phyloP scores from a whole-genome alignment of 2,888 invertebrate genomes.

The Gari tellinella region DNA sequence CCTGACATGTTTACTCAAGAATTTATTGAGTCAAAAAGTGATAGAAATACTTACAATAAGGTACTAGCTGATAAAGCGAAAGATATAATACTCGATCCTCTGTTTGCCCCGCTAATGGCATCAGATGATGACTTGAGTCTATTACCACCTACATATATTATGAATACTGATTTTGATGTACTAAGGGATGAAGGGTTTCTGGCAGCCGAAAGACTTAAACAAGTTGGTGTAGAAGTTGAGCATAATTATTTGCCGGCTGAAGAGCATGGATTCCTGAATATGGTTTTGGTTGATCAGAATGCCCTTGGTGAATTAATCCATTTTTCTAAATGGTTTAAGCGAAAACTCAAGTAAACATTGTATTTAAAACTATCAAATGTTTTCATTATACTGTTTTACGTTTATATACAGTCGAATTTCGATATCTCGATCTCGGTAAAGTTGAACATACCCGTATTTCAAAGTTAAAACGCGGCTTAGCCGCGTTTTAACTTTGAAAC shows the following conservation, averaged over 20 bases:
- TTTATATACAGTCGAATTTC: no score
- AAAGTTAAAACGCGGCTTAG: no score
- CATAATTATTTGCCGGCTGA: conserved; percentile 48
- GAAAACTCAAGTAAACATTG: conserved; percentile 15
- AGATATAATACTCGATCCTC: conserved; percentile 46
- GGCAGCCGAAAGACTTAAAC: conserved; percentile 48
- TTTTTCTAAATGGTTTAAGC: conserved; percentile 43
- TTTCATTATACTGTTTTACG: no score
- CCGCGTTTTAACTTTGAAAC: no score
- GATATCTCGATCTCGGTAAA: no score
- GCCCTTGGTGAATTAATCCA: conserved; percentile 23
- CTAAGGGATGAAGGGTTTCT: conserved; percentile 65
- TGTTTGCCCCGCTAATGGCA: conserved; percentile 59
- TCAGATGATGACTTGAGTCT: conserved; percentile 50
- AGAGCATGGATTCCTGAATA: conserved; percentile 60
- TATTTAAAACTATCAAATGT: no score
- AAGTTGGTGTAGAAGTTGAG: conserved; percentile 41
- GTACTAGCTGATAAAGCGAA: conserved; percentile 25
- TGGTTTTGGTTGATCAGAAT: conserved; percentile 30
- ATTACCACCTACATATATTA: conserved; percentile 56
- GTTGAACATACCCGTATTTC: no score
- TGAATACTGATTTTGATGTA: conserved; percentile 62
- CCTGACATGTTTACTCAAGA: conserved; percentile 48
- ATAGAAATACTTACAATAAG: conserved; percentile 3
- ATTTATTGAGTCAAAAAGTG: not conserved